Conservation (phyloP, 2,797 vertebrate genomes). For the Manis javanica region DNA sequence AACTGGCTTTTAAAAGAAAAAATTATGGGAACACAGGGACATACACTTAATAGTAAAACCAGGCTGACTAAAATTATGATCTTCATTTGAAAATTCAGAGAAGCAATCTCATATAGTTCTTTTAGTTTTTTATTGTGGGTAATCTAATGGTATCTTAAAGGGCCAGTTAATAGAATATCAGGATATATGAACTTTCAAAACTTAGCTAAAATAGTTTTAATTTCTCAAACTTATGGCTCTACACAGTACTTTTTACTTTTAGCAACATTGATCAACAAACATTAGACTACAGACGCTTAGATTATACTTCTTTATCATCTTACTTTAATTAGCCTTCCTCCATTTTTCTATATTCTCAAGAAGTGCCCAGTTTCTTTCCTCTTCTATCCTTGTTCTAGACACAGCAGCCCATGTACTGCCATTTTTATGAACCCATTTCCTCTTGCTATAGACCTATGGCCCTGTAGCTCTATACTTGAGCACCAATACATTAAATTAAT, state of each 20-base stretch:
- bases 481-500: background rate
- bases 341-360: background rate
- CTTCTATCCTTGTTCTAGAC: background rate
- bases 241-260: background rate
- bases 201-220: background rate
- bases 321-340: background rate
- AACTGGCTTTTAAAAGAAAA: background rate
- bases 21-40: background rate
- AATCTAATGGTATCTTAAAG: background rate
- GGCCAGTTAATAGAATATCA: background rate
- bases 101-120: background rate
- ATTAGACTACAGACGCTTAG: background rate
- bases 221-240: background rate
- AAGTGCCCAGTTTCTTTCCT: background rate
- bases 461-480: background rate
- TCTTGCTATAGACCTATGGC: background rate
- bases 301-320: background rate
- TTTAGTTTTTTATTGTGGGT: background rate
- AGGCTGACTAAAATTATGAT: background rate
- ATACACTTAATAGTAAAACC: background rate
- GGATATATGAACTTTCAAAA: background rate
- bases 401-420: background rate
- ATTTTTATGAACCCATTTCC: background rate
- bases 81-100: background rate
- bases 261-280: background rate